Conservation (phyloP, 1,140 invertebrate genomes). For the Cyphomyrmex costatus region DNA sequence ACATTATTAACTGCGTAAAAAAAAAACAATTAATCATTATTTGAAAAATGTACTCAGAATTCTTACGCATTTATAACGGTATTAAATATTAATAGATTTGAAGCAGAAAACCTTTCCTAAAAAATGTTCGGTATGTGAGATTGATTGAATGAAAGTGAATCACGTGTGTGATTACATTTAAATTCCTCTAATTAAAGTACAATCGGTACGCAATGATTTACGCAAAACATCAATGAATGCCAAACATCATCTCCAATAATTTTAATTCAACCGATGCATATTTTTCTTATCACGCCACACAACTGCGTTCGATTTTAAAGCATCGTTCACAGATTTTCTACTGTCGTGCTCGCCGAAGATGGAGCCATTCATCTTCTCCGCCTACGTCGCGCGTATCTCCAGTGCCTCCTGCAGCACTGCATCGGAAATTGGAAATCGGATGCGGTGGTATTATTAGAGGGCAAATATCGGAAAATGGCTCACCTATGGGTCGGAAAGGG, state of each 20-base stretch:
- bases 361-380: slow-evolving; percentile 59
- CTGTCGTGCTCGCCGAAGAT: slow-evolving; percentile 51
- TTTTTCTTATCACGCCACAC: slow-evolving; percentile 10
- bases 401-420: slow-evolving; percentile 42
- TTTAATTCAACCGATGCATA: slow-evolving; percentile 8
- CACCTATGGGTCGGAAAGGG: slow-evolving; percentile 25
- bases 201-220: neutral
- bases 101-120: neutral
- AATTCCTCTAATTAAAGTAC: slow-evolving; percentile 43
- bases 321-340: slow-evolving; percentile 54
- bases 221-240: neutral
- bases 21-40: neutral
- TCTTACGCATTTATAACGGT: neutral
- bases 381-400: slow-evolving; percentile 40
- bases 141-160: neutral
- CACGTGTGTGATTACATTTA: neutral
- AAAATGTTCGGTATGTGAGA: neutral
- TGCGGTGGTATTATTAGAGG: slow-evolving; percentile 62
- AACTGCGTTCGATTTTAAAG: slow-evolving; percentile 39
- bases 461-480: slow-evolving; percentile 70
- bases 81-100: neutral
- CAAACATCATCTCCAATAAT: slow-evolving; percentile 4
- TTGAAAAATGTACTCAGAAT: neutral
- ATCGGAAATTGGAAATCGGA: slow-evolving; percentile 71
- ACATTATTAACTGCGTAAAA: neutral